Conservation (phyloP, 1,140 invertebrate species). For the Aricia agestis region DNA sequence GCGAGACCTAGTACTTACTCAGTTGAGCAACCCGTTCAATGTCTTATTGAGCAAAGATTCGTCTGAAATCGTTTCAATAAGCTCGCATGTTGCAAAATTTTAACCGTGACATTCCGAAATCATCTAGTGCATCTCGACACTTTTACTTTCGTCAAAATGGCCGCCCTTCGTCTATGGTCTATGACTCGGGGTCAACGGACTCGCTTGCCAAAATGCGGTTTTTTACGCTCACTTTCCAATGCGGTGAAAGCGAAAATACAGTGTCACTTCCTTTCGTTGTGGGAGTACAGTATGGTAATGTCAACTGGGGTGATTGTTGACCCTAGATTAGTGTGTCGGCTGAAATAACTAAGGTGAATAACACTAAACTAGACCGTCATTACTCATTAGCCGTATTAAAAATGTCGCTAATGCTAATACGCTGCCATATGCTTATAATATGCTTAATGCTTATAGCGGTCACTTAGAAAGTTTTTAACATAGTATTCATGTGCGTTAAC, state of each 20-base stretch:
- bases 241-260: constrained; percentile 74
- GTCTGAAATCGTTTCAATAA: constrained; percentile 42
- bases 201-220: constrained; percentile 71
- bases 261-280: constrained; percentile 75
- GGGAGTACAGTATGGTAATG: constrained; percentile 51
- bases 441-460: too few species aligned
- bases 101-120: constrained; percentile 74
- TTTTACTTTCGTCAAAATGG: constrained; percentile 70
- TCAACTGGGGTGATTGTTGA: not conserved
- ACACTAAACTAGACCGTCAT: not conserved
- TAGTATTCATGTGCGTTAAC: not conserved
- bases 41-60: constrained; percentile 45
- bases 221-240: constrained; percentile 75
- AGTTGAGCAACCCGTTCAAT: constrained; percentile 33
- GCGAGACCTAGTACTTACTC: not conserved
- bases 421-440: not conserved
- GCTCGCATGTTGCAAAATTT: constrained; percentile 48
- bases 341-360: not conserved
- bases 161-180: constrained; percentile 68
- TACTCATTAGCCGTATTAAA: not conserved
- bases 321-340: not conserved
- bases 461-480: not conserved
- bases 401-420: not conserved
- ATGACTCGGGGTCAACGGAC: constrained; percentile 65
- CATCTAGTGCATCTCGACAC: constrained; percentile 62